These are phyloP conservation scores for Lasioglossum baleicum DNA, from an alignment of 1,140 invertebrate species.

Conservation along the genomic window DNA sequence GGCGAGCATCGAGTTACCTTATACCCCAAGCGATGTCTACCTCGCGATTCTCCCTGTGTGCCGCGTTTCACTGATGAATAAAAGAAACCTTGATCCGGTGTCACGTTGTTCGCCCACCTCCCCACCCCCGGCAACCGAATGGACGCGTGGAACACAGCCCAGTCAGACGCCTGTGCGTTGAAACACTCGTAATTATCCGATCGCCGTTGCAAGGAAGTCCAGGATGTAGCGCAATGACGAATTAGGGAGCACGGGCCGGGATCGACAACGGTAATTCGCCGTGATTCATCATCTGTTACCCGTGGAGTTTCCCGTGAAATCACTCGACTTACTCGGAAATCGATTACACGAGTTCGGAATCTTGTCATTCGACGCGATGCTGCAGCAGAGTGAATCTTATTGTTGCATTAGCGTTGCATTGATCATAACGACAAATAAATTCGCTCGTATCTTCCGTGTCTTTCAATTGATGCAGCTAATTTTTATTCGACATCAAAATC, in stretches of 20 bases:
- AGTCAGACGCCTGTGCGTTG: not conserved
- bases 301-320: not conserved
- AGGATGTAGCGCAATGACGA: not conserved
- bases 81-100: slow-evolving; percentile 9
- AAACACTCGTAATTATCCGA: not conserved
- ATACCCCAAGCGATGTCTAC: slow-evolving; percentile 12
- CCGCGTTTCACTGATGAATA: slow-evolving; percentile 4
- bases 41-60: slow-evolving; percentile 6
- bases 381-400: no score
- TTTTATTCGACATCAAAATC: no score
- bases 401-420: no score
- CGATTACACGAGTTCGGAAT: not conserved
- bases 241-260: not conserved
- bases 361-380: no score
- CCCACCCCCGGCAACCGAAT: no score
- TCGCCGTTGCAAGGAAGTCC: not conserved
- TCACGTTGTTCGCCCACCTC: not conserved
- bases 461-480: no score
- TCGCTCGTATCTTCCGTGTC: no score
- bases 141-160: not conserved
- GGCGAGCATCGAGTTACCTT: slow-evolving; percentile 33
- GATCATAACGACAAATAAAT: no score
- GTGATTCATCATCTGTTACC: not conserved
- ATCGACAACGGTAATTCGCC: not conserved
- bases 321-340: not conserved